These are phyloP conservation scores for Enteromius viviparus DNA, from an alignment of 2,797 vertebrate species.

Conservation along the genomic window DNA sequence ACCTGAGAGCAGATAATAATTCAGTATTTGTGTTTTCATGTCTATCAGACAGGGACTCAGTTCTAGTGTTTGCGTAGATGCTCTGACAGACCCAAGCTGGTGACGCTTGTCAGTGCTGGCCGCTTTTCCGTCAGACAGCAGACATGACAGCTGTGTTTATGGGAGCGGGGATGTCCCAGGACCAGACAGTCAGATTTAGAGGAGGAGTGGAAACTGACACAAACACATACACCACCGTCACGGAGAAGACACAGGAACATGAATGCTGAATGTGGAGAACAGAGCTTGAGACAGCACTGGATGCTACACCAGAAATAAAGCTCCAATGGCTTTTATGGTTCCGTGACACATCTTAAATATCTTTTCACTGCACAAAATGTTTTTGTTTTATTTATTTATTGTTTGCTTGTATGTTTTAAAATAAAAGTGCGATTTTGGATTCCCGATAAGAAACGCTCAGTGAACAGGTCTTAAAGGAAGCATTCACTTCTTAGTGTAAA, in stretches of 20 bases:
- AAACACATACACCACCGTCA: constrained; percentile 54
- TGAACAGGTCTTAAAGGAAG: too few relatives aligned
- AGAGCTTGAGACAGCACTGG: constrained; percentile 37
- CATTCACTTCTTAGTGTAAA: neutral
- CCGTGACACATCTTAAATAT: neutral
- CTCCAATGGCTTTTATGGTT: neutral
- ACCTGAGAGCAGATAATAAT: neutral
- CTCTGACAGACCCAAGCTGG: constrained; percentile 72
- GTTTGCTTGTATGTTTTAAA: too few relatives aligned
- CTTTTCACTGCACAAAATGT: neutral
- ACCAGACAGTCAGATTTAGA: constrained; percentile 47
- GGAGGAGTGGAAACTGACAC: constrained; percentile 48
- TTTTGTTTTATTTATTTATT: neutral
- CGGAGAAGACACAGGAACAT: constrained; percentile 39
- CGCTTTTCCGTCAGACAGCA: constrained; percentile 77
- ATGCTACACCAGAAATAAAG: neutral
- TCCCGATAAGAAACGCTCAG: too few relatives aligned
- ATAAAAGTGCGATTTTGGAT: too few relatives aligned
- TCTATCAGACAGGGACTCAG: constrained; percentile 13
- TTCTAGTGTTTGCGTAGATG: constrained; percentile 32
- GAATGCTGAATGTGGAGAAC: constrained; percentile 25
- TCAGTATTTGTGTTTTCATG: constrained; percentile 16
- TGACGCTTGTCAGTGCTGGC: constrained; percentile 75
- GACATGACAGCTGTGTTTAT: constrained; percentile 85
- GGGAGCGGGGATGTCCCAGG: constrained; percentile 56